phyloP scores from a whole-genome alignment of 2,888 invertebrate species.

The Dolichomitus sp. region DNA sequence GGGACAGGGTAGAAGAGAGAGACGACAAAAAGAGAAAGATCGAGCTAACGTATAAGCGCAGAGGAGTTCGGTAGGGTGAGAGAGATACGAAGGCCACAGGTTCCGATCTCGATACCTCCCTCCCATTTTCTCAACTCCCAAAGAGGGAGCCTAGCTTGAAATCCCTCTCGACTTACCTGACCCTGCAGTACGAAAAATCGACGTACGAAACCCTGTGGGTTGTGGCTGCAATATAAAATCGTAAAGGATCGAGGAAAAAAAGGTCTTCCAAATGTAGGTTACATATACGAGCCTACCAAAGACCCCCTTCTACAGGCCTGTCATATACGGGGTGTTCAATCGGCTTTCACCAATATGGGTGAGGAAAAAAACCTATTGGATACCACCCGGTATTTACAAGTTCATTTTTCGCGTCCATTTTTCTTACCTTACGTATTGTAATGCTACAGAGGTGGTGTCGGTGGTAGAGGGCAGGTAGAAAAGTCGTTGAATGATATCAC shows the following conservation, averaged over 20 bases:
- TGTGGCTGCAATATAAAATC: slow-evolving; percentile 57
- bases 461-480: slow-evolving; percentile 78
- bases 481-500: slow-evolving; percentile 82
- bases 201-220: slow-evolving; percentile 45
- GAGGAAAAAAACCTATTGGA: slow-evolving; percentile 7
- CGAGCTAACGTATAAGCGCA: background rate
- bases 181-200: slow-evolving; percentile 50
- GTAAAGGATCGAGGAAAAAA: slow-evolving; percentile 67
- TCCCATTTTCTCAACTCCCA: slow-evolving; percentile 40
- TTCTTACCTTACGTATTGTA: slow-evolving; percentile 18
- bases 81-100: slow-evolving; percentile 37
- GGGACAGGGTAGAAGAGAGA: slow-evolving; percentile 45
- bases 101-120: slow-evolving; percentile 56
- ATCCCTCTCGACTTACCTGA: slow-evolving; percentile 67
- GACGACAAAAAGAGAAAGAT: slow-evolving; percentile 37
- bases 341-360: too few species aligned
- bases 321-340: slow-evolving; percentile 54
- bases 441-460: slow-evolving; percentile 53
- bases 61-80: slow-evolving; percentile 39
- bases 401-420: slow-evolving; percentile 43
- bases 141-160: slow-evolving; percentile 40
- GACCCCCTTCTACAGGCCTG: slow-evolving; percentile 52
- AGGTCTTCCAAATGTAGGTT: slow-evolving; percentile 74
- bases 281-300: slow-evolving; percentile 65
- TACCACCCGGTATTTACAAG: slow-evolving; percentile 52